A percentile compares a stretch with the other conserved stretches of the same genome.
Conservation (phyloP, 2,797 vertebrate genomes). For the Chelonia mydas region DNA sequence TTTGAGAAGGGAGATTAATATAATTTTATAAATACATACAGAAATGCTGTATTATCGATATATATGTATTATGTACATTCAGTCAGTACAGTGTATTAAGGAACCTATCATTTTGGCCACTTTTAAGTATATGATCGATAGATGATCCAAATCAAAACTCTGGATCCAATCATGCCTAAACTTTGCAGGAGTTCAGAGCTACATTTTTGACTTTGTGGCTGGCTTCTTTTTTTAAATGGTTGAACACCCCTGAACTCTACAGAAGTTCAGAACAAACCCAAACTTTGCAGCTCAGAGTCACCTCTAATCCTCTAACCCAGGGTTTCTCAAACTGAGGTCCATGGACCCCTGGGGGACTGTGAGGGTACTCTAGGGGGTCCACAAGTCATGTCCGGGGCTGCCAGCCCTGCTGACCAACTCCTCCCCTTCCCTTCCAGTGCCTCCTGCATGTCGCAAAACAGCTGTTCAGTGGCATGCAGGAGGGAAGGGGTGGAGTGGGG, state of each 20-base stretch:
- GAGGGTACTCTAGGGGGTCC: too few relatives aligned
- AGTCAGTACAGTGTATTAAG: not conserved
- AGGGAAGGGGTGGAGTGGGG: too few relatives aligned
- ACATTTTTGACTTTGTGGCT: not conserved
- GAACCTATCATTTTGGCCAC: not conserved
- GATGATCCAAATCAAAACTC: not conserved
- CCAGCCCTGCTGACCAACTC: too few relatives aligned
- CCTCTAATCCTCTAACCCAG: not conserved
- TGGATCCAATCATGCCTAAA: not conserved
- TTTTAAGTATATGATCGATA: not conserved
- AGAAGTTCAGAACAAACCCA: not conserved
- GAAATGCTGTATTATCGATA: not conserved
- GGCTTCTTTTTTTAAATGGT: not conserved
- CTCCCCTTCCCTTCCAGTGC: too few relatives aligned
- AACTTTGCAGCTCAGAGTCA: not conserved
- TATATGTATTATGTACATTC: not conserved
- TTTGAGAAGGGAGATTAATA: not conserved
- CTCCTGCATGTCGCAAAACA: too few relatives aligned
- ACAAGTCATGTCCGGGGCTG: too few relatives aligned
- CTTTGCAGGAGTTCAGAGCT: not conserved
- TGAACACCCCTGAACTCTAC: not conserved
- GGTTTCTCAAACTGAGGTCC: too few relatives aligned
- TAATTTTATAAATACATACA: not conserved
- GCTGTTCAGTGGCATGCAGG: too few relatives aligned
- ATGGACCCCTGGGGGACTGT: too few relatives aligned